phyloP scores from a whole-genome alignment of 1,140 invertebrate genomes.

The Drosophila pruinosa region DNA sequence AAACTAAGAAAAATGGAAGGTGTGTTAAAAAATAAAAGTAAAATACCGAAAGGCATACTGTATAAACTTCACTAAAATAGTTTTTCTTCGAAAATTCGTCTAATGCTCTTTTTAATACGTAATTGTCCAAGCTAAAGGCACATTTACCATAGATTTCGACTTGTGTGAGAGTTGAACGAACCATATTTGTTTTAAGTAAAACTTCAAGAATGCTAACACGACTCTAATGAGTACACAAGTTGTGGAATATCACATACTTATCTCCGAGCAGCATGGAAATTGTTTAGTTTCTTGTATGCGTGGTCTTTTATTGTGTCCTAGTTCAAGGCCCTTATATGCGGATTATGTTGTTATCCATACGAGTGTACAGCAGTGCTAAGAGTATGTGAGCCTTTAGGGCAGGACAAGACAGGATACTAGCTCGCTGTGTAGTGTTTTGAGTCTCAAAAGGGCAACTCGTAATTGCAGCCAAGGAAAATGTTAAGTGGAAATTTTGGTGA shows the following conservation, averaged over 20 bases:
- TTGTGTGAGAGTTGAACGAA: background rate
- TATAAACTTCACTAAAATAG: no score
- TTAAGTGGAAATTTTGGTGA: conserved; percentile 29
- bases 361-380: background rate
- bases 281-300: conserved; percentile 20
- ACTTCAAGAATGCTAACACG: conserved; percentile 12
- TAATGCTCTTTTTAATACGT: background rate
- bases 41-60: background rate
- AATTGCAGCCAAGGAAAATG: conserved; percentile 34
- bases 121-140: no score
- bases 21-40: no score
- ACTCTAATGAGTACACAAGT: conserved; percentile 29
- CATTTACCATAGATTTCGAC: no score
- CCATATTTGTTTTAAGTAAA: background rate
- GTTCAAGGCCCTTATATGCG: conserved; percentile 16
- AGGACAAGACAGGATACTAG: conserved; percentile 4
- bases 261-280: background rate
- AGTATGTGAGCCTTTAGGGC: conserved; percentile 9
- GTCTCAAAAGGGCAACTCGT: conserved; percentile 12
- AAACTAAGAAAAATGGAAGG: background rate
- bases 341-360: conserved; percentile 14
- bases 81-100: no score
- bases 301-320: conserved; percentile 21
- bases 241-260: conserved; percentile 16
- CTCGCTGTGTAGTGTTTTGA: background rate